Evolutionary conservation across 2,888 invertebrate genomes (phyloP).

Genomic region (Dascillus cervinus): DNA sequence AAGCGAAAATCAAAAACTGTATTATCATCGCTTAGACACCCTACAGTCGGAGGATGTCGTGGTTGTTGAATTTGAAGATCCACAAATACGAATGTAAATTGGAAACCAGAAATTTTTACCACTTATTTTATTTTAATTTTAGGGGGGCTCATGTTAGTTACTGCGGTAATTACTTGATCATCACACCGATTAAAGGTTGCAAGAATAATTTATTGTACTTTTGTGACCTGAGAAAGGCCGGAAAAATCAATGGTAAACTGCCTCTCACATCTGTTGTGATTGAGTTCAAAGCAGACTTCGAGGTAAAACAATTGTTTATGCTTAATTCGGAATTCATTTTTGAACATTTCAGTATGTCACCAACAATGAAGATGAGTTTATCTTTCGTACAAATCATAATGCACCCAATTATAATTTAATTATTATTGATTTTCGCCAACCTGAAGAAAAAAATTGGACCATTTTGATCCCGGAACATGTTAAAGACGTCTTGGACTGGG

Average conservation of each 20-base stretch:
- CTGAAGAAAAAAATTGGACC: slow-evolving; percentile 69
- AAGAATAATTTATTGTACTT: slow-evolving; percentile 86
- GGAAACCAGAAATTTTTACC: slow-evolving; percentile 3
- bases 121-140: slow-evolving; percentile 24
- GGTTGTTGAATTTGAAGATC: slow-evolving; percentile 85
- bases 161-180: slow-evolving; percentile 84
- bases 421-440: slow-evolving; percentile 69
- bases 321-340: slow-evolving; percentile 2
- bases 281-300: slow-evolving; percentile 89
- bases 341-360: slow-evolving; percentile 69
- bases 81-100: slow-evolving; percentile 82
- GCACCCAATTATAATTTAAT: slow-evolving; percentile 89
- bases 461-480: slow-evolving; percentile 77
- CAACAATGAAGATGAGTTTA: slow-evolving; percentile 72
- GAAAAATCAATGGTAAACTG: slow-evolving; percentile 56
- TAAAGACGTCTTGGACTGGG: slow-evolving; percentile 87
- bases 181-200: slow-evolving; percentile 79
- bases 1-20: slow-evolving; percentile 87
- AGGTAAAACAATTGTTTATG: slow-evolving; percentile 55
- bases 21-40: slow-evolving; percentile 84
- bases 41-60: slow-evolving; percentile 79
- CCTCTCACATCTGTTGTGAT: slow-evolving; percentile 73
- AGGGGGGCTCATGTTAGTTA: slow-evolving; percentile 82
- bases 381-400: slow-evolving; percentile 88
- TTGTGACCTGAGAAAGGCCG: slow-evolving; percentile 62